A percentile compares a stretch with the other conserved stretches of the same genome.
phyloP scores from a whole-genome alignment of 2,888 invertebrate species.

The Eupithecia tripunctaria region DNA sequence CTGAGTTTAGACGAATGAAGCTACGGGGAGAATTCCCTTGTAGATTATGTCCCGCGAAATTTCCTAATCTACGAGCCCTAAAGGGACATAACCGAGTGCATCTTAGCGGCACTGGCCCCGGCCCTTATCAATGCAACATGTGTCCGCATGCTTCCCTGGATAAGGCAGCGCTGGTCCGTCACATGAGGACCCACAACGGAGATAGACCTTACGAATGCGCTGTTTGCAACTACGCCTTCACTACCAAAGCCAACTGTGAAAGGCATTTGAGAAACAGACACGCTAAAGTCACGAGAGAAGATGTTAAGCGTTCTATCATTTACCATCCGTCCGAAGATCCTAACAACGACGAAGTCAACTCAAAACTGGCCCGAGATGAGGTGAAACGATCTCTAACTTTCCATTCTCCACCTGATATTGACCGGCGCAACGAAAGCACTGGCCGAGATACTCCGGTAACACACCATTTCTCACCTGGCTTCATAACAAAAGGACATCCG shows the following conservation, averaged over 20 bases:
- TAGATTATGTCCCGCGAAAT: constrained; percentile 93
- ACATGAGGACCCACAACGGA: constrained; percentile 97
- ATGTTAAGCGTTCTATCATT: constrained; percentile 94
- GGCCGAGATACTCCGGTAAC: constrained; percentile 75
- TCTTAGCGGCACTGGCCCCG: constrained; percentile 89
- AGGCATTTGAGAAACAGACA: constrained; percentile 96
- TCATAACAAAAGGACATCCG: constrained; percentile 79
- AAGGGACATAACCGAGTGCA: constrained; percentile 96
- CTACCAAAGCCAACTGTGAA: constrained; percentile 98
- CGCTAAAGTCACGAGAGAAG: constrained; percentile 92
- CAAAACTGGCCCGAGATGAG: constrained; percentile 82
- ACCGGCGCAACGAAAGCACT: constrained; percentile 71
- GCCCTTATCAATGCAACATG: constrained; percentile 96
- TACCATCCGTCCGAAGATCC: constrained; percentile 95
- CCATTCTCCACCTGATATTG: constrained; percentile 81
- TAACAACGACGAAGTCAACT: constrained; percentile 88
- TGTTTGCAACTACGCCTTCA: constrained; percentile 98
- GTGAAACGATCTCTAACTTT: constrained; percentile 84
- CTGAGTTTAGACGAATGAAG: constrained; percentile 95
- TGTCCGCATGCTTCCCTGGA: constrained; percentile 95
- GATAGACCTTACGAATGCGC: constrained; percentile 97
- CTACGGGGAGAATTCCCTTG: constrained; percentile 95
- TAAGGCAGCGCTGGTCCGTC: constrained; percentile 95
- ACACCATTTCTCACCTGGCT: constrained; percentile 71
- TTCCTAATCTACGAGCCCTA: constrained; percentile 94